phyloP scores from a whole-genome alignment of 2,113 vertebrate genomes.

The Meleagris gallopavo region DNA sequence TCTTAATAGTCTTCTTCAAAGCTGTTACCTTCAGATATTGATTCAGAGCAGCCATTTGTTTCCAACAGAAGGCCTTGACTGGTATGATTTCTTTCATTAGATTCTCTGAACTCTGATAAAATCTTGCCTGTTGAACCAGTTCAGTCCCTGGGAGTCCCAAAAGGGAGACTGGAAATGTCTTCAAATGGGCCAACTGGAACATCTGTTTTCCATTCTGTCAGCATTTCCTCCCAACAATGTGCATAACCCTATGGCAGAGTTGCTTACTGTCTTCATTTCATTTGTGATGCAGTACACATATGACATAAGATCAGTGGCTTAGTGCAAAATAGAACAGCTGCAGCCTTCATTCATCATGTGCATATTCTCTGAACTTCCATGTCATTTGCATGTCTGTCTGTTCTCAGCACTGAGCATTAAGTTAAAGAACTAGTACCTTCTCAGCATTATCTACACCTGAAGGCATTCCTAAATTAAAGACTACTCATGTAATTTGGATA shows the following conservation, averaged over 20 bases:
- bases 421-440: neutral
- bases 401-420: neutral
- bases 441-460: neutral
- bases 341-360: neutral
- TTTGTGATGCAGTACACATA: neutral
- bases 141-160: neutral
- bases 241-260: neutral
- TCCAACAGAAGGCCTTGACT: neutral
- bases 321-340: neutral
- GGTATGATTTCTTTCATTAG: neutral
- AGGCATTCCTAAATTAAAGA: neutral
- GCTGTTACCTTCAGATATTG: neutral
- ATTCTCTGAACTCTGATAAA: neutral
- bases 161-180: neutral
- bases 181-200: neutral
- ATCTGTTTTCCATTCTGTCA: neutral
- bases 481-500: neutral
- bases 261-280: neutral
- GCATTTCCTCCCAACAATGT: neutral
- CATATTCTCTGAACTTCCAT: neutral
- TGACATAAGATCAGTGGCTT: neutral
- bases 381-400: neutral
- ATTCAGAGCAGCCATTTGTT: neutral
- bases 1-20: neutral
- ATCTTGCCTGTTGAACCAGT: neutral